Percentiles rank a stretch among this genome's conserved stretches.
phyloP scores from a whole-genome alignment of 2,113 vertebrate species.

The Brevimyrus niger region DNA sequence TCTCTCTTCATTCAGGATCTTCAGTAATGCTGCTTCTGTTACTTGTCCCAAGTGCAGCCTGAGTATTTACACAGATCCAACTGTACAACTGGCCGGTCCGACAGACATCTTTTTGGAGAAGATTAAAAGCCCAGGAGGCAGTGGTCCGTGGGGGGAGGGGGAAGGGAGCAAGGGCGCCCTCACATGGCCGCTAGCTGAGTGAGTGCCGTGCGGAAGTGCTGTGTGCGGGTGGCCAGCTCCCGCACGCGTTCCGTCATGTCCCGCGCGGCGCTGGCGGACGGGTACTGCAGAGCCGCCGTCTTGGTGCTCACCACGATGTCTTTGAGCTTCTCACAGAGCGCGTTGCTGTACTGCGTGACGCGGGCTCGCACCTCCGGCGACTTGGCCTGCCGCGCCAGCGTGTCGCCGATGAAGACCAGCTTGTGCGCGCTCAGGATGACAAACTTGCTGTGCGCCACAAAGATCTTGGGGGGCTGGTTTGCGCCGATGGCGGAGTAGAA shows the following conservation, averaged over 20 bases:
- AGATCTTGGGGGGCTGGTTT: slow-evolving; percentile 95
- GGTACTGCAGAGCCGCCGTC: slow-evolving; percentile 85
- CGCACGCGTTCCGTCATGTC: slow-evolving; percentile 90
- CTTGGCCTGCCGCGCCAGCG: slow-evolving; percentile 86
- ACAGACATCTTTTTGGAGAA: slow-evolving; percentile 33
- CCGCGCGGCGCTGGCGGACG: slow-evolving; percentile 68
- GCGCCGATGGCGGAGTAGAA: slow-evolving; percentile 80
- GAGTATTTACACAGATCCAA: slow-evolving; percentile 71
- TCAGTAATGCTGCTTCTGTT: slow-evolving; percentile 35
- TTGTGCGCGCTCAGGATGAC: slow-evolving; percentile 96
- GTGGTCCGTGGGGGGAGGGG: not conserved
- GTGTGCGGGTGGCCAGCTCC: slow-evolving; percentile 81
- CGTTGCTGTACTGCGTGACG: slow-evolving; percentile 89
- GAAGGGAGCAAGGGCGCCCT: slow-evolving; percentile 30
- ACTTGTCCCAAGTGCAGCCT: slow-evolving; percentile 37
- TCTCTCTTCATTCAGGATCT: slow-evolving; percentile 34
- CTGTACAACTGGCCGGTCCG: slow-evolving; percentile 57
- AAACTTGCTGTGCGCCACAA: slow-evolving; percentile 95
- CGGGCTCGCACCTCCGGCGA: slow-evolving; percentile 75
- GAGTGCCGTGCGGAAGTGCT: slow-evolving; percentile 85
- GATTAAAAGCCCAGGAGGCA: slow-evolving; percentile 37
- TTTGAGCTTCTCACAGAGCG: slow-evolving; percentile 88
- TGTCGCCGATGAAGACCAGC: slow-evolving; percentile 96
- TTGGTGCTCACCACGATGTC: slow-evolving; percentile 92
- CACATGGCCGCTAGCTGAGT: slow-evolving; percentile 80